phyloP scores from a whole-genome alignment of 2,113 vertebrate genomes.

The Eleginops maclovinus region DNA sequence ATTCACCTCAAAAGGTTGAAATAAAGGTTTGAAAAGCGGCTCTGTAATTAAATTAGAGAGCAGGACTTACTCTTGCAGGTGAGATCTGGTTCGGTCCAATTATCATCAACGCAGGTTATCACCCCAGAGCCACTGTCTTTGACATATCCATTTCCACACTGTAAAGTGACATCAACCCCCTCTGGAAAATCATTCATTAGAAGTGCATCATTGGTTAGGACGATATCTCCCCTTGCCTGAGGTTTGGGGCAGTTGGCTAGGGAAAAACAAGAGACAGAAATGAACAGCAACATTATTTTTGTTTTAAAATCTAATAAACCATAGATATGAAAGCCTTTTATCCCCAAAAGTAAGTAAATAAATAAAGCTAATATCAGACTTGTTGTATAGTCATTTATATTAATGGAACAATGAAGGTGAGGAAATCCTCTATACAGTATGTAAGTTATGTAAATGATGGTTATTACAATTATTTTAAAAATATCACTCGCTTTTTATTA shows the following conservation, averaged over 20 bases:
- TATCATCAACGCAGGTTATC: constrained; percentile 25
- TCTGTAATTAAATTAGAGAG: not conserved
- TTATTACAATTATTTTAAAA: not conserved
- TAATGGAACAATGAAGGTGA: not conserved
- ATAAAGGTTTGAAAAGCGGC: not conserved
- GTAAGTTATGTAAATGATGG: not conserved
- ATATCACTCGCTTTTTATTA: not conserved
- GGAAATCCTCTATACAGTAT: not conserved
- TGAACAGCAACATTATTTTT: not conserved
- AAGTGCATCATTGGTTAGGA: constrained; percentile 37
- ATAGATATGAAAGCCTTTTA: not conserved
- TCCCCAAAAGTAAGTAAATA: not conserved
- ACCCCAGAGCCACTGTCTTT: constrained; percentile 27
- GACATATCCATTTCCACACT: constrained; percentile 59
- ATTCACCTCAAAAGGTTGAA: not conserved
- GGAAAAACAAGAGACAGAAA: constrained; percentile 1
- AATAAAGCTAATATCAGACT: not conserved
- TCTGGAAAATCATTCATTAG: constrained; percentile 63
- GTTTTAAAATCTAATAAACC: not conserved
- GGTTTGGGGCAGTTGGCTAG: constrained; percentile 70
- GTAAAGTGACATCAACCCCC: not conserved
- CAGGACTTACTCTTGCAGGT: constrained; percentile 71
- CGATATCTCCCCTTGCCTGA: rapidly evolving
- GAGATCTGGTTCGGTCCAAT: constrained; percentile 65
- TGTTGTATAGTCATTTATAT: too few relatives aligned